Base-by-base conservation (phyloP, 2,113 vertebrate genomes). In the Neopipo cinnamomea region DNA sequence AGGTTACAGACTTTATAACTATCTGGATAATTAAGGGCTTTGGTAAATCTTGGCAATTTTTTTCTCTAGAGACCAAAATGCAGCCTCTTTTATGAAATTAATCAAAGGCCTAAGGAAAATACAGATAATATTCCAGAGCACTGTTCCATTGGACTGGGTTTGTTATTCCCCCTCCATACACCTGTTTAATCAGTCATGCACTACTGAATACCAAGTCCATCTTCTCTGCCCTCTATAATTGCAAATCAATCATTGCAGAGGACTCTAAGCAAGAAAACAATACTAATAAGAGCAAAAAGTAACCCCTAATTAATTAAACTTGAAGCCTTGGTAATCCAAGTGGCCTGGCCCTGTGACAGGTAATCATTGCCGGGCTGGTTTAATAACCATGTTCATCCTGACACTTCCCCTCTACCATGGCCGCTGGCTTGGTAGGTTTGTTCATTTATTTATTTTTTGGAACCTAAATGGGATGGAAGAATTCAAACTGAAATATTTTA, bases 161-260 rank as follows among this genome's bases (percentile, higher is more conserved):
- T 30, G 31, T 74, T 33, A 74, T 71, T 55, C 53, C 46, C 18
- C 35, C 31, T 88, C 55, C 66, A 56, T 50, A 19, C 4, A 61
- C 56, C 56, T 74, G 42, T 62, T 91, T 70, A 62, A 82, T 74
- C 80, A 67, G 76, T 83, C 66, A 75, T 5, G 46, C 56, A 52
- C 75, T 35, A 9, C 52, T 25, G 76, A 95, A 78, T 28, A 74
- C 42, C 67, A 82, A 66, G 88, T 35, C 79, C 15, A 41, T 55
- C 67, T 39, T 55, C 91, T 66, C 49, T 84, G 65, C 50, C 79
- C 67, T 80, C 89, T 37, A 0, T 62, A 91, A 88, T 83, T 75
- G 50, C 86, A 73, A 96, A 95, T 93, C 76, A 94, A 91, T 96
- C 95, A 89, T 39, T 74, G 24, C 13, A 77, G 59, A 63, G 22